Percentiles rank a stretch among this genome's conserved stretches.
Conservation (phyloP, 2,888 invertebrate species). For the Encarsia formosa region DNA sequence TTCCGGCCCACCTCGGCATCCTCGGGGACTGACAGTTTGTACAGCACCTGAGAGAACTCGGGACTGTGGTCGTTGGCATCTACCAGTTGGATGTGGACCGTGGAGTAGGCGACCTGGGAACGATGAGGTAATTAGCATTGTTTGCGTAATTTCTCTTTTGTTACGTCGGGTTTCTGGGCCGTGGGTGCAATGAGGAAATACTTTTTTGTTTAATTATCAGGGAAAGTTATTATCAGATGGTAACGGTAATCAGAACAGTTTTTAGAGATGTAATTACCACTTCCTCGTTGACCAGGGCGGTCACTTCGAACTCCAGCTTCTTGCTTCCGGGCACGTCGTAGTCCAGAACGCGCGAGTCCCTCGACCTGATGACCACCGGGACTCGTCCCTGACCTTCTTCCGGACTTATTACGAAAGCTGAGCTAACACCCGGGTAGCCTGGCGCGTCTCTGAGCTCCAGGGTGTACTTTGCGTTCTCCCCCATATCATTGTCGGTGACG, state of each 20-base stretch:
- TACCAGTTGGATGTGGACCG: slow-evolving; percentile 62
- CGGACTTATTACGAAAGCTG: slow-evolving; percentile 58
- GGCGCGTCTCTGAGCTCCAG: slow-evolving; percentile 60
- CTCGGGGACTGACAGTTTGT: slow-evolving; percentile 65
- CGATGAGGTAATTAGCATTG: too few relatives aligned
- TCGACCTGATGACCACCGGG: slow-evolving; percentile 69
- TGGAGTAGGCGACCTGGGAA: slow-evolving; percentile 56
- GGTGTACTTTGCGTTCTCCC: slow-evolving; percentile 68
- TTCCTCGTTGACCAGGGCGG: slow-evolving; percentile 57
- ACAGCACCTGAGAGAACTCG: slow-evolving; percentile 61
- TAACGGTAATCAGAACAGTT: too few relatives aligned
- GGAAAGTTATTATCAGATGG: slow-evolving; percentile 1
- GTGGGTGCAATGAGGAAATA: too few relatives aligned
- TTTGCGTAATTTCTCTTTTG: too few relatives aligned
- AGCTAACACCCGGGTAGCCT: slow-evolving; percentile 43
- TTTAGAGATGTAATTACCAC: too few relatives aligned
- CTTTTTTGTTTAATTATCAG: neutral
- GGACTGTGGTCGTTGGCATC: slow-evolving; percentile 82
- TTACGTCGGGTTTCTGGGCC: too few relatives aligned
- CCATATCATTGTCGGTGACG: slow-evolving; percentile 70
- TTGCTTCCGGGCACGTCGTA: slow-evolving; percentile 66
- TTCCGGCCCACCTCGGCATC: slow-evolving; percentile 60
- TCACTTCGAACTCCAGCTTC: slow-evolving; percentile 64
- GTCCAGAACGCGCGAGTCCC: slow-evolving; percentile 64
- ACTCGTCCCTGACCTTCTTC: slow-evolving; percentile 67